These are phyloP conservation scores for Hydropsyche betteni DNA, from an alignment of 2,888 invertebrate genomes.

Conservation along the genomic window DNA sequence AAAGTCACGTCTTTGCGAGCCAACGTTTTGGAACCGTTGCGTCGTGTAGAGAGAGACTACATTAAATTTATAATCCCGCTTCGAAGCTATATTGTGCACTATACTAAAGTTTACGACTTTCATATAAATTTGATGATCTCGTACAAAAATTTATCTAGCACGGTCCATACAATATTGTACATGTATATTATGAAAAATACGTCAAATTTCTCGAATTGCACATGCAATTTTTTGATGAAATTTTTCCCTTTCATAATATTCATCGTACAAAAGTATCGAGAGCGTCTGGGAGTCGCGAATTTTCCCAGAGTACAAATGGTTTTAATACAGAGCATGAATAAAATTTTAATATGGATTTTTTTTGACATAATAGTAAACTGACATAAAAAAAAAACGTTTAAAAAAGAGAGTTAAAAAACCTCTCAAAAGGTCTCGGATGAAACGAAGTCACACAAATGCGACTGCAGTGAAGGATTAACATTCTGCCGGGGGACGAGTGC, in stretches of 20 bases:
- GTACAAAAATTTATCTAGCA: neutral
- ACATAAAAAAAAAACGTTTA: too few species aligned
- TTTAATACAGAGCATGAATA: too few species aligned
- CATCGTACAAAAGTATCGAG: neutral
- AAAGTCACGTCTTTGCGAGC: neutral
- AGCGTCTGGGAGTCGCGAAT: too few species aligned
- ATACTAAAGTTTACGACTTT: slow-evolving; percentile 19
- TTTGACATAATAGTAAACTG: too few species aligned
- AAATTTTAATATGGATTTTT: too few species aligned
- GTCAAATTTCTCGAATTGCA: too few species aligned
- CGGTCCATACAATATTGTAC: too few species aligned
- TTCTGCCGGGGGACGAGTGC: neutral
- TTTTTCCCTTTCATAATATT: neutral
- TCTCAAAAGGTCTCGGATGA: slow-evolving; percentile 13
- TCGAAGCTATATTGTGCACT: slow-evolving; percentile 17
- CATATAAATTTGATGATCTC: slow-evolving; percentile 22
- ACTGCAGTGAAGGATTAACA: slow-evolving; percentile 22
- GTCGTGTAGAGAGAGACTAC: slow-evolving; percentile 13
- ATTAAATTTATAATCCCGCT: slow-evolving; percentile 24
- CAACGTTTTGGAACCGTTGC: neutral
- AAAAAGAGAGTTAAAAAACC: neutral
- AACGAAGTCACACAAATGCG: slow-evolving; percentile 37
- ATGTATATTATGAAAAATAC: too few species aligned
- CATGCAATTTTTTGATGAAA: slow-evolving; percentile 13
- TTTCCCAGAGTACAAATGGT: too few species aligned